Evolutionary conservation across 2,888 invertebrate species (phyloP).

Genomic region (Cephus pulcher): DNA sequence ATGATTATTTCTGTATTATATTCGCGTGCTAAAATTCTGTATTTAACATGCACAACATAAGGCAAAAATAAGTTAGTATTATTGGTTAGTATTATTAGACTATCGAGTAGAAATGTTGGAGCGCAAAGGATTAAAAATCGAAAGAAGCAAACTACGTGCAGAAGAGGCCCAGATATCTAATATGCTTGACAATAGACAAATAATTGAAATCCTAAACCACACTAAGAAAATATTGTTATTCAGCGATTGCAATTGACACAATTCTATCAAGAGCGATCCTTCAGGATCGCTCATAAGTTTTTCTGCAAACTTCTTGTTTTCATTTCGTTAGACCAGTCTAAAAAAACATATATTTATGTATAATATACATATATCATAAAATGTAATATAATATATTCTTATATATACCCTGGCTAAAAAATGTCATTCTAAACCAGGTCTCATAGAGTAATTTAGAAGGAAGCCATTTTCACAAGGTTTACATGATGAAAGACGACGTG

Average conservation of each 20-base stretch:
- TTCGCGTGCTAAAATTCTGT: too few relatives aligned
- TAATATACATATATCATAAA: constrained; percentile 26
- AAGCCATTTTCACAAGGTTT: background rate
- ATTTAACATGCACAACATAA: too few relatives aligned
- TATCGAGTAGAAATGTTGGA: too few relatives aligned
- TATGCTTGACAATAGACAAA: background rate
- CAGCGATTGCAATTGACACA: background rate
- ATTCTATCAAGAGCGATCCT: background rate
- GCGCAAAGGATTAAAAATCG: background rate
- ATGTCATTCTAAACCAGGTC: constrained; percentile 20
- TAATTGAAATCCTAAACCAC: background rate
- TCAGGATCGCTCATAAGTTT: background rate
- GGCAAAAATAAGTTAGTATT: too few relatives aligned
- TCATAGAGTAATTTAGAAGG: background rate
- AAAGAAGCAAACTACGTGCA: background rate
- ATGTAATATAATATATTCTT: constrained; percentile 34
- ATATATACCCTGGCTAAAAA: constrained; percentile 29
- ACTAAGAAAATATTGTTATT: background rate
- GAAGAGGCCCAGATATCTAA: background rate
- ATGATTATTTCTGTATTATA: too few relatives aligned
- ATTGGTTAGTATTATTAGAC: too few relatives aligned
- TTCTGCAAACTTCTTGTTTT: background rate
- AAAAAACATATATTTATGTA: constrained; percentile 28
- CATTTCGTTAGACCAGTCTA: constrained; percentile 10
- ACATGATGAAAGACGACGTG: background rate